Percentiles rank a stretch among this genome's conserved stretches.
Conservation (phyloP, 2,113 vertebrate species). For the Boleophthalmus pectinirostris region DNA sequence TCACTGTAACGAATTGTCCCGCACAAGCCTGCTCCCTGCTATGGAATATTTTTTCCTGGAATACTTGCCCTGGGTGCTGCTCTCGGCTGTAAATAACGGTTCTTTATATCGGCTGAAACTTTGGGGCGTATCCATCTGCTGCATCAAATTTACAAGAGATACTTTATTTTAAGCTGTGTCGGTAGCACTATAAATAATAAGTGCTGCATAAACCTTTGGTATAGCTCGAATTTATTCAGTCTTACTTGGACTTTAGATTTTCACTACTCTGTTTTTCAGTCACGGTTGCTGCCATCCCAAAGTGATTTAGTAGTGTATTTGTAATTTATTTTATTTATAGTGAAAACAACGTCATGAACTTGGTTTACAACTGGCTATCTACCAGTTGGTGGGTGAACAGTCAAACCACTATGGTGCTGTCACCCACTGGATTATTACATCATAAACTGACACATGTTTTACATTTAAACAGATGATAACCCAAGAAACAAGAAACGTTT, state of each 20-base stretch:
- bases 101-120: conserved; percentile 62
- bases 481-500: too few relatives aligned
- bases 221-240: conserved; percentile 28
- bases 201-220: neutral
- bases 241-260: neutral
- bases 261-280: neutral
- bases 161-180: conserved; percentile 33
- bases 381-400: too few relatives aligned
- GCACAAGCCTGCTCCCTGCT: conserved; percentile 40
- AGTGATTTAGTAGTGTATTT: neutral
- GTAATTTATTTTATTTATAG: too few relatives aligned
- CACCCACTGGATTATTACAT: too few relatives aligned
- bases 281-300: neutral
- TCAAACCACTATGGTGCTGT: too few relatives aligned
- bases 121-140: conserved; percentile 57
- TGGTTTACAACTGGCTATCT: too few relatives aligned
- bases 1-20: conserved; percentile 60
- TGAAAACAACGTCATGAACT: too few relatives aligned
- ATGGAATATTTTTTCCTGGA: conserved; percentile 49
- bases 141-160: conserved; percentile 46
- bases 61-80: conserved; percentile 62
- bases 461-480: too few relatives aligned
- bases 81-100: conserved; percentile 65
- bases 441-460: too few relatives aligned
- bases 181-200: conserved; percentile 6